These are phyloP conservation scores for Icerya purchasi DNA, from an alignment of 2,888 invertebrate genomes.

Conservation along the genomic window DNA sequence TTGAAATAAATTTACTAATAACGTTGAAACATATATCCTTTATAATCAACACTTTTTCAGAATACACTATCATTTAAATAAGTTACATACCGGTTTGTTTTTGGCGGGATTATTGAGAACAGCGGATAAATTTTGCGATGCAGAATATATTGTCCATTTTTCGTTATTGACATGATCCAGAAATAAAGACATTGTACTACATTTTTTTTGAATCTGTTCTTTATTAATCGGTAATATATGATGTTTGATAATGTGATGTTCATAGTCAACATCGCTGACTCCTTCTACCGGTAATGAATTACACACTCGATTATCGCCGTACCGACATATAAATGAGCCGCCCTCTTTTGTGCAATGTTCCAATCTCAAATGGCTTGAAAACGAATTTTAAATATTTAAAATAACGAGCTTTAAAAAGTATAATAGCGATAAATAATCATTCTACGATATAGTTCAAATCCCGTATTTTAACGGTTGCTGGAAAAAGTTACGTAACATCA, in stretches of 20 bases:
- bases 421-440: too few relatives aligned
- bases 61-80: too few relatives aligned
- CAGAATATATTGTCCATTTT: constrained; percentile 69
- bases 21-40: too few relatives aligned
- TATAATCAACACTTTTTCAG: too few relatives aligned
- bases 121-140: constrained; percentile 83
- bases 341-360: constrained; percentile 66
- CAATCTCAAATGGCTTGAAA: constrained; percentile 58
- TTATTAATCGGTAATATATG: constrained; percentile 26
- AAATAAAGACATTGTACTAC: constrained; percentile 5
- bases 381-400: too few relatives aligned
- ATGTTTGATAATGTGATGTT: constrained; percentile 56
- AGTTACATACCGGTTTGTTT: constrained; percentile 49
- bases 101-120: constrained; percentile 85
- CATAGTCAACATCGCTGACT: constrained; percentile 67
- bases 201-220: constrained; percentile 16
- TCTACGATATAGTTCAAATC: too few relatives aligned
- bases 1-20: too few relatives aligned
- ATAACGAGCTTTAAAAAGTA: too few relatives aligned
- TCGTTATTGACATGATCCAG: constrained; percentile 14
- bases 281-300: constrained; percentile 72
- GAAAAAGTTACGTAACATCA: too few relatives aligned
- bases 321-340: constrained; percentile 65
- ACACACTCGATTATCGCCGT: constrained; percentile 71
- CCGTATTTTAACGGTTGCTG: too few relatives aligned